These are phyloP conservation scores for Oryzias woworae DNA, from an alignment of 2,113 vertebrate species.

Conservation along the genomic window DNA sequence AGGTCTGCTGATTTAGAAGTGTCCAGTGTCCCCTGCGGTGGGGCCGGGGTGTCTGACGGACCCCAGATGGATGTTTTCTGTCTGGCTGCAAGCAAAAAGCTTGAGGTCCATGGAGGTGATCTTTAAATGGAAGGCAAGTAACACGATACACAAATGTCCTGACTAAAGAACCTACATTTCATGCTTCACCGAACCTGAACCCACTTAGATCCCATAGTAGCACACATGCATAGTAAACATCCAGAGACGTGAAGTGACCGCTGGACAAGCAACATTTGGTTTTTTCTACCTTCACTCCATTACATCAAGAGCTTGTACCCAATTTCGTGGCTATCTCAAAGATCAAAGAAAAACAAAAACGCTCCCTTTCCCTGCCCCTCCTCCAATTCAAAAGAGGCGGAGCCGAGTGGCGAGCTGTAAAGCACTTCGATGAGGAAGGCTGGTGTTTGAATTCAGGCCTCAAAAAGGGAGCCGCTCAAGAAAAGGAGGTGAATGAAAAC, in stretches of 20 bases:
- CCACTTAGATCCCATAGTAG: constrained; percentile 64
- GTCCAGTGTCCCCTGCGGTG: constrained; percentile 59
- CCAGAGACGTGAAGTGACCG: constrained; percentile 23
- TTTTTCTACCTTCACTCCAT: constrained; percentile 63
- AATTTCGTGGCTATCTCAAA: constrained; percentile 81
- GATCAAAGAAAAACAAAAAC: constrained; percentile 83
- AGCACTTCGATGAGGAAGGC: constrained; percentile 47
- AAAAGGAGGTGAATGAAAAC: constrained; percentile 62
- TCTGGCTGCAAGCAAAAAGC: constrained; percentile 58
- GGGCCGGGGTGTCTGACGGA: constrained; percentile 72
- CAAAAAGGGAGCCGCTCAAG: constrained; percentile 43
- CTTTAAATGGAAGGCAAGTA: constrained; percentile 69
- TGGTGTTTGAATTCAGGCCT: constrained; percentile 62
- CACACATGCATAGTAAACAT: constrained; percentile 32
- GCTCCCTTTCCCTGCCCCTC: constrained; percentile 47
- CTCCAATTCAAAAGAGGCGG: constrained; percentile 51
- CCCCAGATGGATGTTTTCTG: constrained; percentile 73
- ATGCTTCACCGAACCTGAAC: constrained; percentile 66
- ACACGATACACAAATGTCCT: constrained; percentile 67
- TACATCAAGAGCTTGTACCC: constrained; percentile 80
- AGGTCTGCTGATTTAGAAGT: constrained; percentile 49
- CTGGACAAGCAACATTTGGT: background rate
- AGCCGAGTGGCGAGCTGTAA: constrained; percentile 50
- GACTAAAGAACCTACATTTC: constrained; percentile 70
- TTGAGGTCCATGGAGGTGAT: constrained; percentile 53